Evolutionary conservation across 2,113 vertebrate species (phyloP), one percentile per base, ranked within the genome.

Genomic region (Gallinago undulata): DNA sequence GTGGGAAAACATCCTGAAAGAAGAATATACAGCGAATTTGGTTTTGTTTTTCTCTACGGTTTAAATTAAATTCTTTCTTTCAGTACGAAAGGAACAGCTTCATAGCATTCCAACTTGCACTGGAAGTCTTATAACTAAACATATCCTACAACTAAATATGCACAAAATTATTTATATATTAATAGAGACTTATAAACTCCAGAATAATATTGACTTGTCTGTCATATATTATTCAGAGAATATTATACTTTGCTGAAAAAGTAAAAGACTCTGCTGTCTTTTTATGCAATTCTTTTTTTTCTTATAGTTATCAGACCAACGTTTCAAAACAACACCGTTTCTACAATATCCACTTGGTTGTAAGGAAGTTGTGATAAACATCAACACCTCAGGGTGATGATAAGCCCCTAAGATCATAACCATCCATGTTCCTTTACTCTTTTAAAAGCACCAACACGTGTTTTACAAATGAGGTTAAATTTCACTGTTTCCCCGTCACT

Each of bases 121-220:
- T 93, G 41, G 14, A 91, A 87, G 4, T n/a, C 50, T 79, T 82
- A 45, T 53, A 89, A 90, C 50, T 56, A 50, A 64, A n/a, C 35
- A 66, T 82, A 35, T 63, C n/a, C 35, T 35, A 35, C 55, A 72
- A 79, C 47, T 72, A 47, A 72, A 43, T 12, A 72, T 53, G 47
- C 88, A 92, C 69, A 43, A 57, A 89, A 74, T 92, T 89, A 87
- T 93, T 96, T 93, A 82, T 89, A 84, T 93, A 87, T 95, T 84
- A 93, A 89, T 96, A 93, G 57, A 95, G 80, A 96, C 33, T 92
- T 89, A 73, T 37, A 87, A 72, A 95, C 55, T 82, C 33, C 11
- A 3, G 41, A 75, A 81, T 79, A 94, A 60, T 64, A 90, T 37
- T 72, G 48, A 87, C 19, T 83, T 80, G 19, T 37, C 86, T 82